Evolutionary conservation across 2,113 vertebrate genomes (phyloP).

Genomic region (Aspiorhynchus laticeps): DNA sequence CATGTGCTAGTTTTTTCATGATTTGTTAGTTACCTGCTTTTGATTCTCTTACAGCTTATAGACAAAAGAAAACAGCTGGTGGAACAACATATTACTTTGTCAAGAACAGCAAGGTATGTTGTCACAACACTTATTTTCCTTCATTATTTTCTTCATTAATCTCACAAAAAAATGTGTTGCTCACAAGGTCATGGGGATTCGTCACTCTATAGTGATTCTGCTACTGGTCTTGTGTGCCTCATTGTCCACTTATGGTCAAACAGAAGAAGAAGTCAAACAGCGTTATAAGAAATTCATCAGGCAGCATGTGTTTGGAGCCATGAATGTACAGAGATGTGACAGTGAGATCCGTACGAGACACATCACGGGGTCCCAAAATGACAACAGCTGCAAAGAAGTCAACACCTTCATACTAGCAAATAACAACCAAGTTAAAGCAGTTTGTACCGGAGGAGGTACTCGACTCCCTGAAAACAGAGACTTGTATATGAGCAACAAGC

Average conservation of each 20-base stretch:
- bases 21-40: background rate
- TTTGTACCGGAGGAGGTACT: slow-evolving; percentile 13
- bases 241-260: background rate
- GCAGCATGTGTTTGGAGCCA: slow-evolving; percentile 32
- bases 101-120: background rate
- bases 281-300: slow-evolving; percentile 26
- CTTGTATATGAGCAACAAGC: slow-evolving; percentile 9
- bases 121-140: background rate
- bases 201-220: slow-evolving; percentile 3
- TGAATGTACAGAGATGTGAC: slow-evolving; percentile 15
- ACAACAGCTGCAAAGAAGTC: slow-evolving; percentile 35
- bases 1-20: background rate
- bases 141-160: background rate
- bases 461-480: background rate
- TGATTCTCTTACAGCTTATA: background rate
- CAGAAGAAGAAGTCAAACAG: background rate
- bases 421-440: background rate
- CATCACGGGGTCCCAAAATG: slow-evolving; percentile 1
- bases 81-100: background rate
- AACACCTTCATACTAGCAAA: slow-evolving; percentile 49
- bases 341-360: background rate
- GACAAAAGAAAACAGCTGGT: background rate
- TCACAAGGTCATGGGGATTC: slow-evolving; percentile 18
- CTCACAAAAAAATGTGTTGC: background rate
- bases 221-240: slow-evolving; percentile 15